Conservation (phyloP, 1,140 invertebrate species). For the Galleria mellonella region DNA sequence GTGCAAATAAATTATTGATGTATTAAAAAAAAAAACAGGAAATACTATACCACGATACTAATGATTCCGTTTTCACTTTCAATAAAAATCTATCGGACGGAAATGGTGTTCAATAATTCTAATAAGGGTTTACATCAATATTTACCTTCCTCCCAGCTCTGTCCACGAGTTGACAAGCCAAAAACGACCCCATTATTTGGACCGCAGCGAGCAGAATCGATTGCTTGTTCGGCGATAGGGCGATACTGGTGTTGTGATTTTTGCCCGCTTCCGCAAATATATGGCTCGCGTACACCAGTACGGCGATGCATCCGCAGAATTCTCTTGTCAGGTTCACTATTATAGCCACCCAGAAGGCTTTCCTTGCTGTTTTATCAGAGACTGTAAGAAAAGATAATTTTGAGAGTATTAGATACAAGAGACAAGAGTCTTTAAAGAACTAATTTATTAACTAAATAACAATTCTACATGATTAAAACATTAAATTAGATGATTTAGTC, state of each 20-base stretch:
- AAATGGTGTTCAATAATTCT: too few species aligned
- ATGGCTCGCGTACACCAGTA: conserved; percentile 59
- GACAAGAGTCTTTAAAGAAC: too few species aligned
- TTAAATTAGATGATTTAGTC: too few species aligned
- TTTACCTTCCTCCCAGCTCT: conserved; percentile 54
- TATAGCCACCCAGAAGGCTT: conserved; percentile 59
- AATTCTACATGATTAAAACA: too few species aligned
- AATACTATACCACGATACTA: too few species aligned
- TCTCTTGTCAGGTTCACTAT: conserved; percentile 55
- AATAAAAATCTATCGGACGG: too few species aligned
- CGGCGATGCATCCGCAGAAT: conserved; percentile 64
- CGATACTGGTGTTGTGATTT: conserved; percentile 35
- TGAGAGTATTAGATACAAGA: too few species aligned
- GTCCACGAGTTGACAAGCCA: conserved; percentile 59
- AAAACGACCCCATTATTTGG: conserved; percentile 57
- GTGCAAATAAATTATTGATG: too few species aligned
- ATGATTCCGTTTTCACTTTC: too few species aligned
- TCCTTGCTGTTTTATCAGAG: conserved; percentile 47
- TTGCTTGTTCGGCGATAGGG: conserved; percentile 57
- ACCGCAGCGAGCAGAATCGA: conserved; percentile 54
- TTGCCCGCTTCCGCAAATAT: conserved; percentile 57
- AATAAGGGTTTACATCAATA: too few species aligned
- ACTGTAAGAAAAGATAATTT: conserved; percentile 21
- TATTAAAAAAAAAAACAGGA: too few species aligned
- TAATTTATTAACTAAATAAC: too few species aligned